A percentile compares a stretch with the other conserved stretches of the same genome.
phyloP scores from a whole-genome alignment of 1,140 invertebrate genomes.

The Lucilia cuprina region DNA sequence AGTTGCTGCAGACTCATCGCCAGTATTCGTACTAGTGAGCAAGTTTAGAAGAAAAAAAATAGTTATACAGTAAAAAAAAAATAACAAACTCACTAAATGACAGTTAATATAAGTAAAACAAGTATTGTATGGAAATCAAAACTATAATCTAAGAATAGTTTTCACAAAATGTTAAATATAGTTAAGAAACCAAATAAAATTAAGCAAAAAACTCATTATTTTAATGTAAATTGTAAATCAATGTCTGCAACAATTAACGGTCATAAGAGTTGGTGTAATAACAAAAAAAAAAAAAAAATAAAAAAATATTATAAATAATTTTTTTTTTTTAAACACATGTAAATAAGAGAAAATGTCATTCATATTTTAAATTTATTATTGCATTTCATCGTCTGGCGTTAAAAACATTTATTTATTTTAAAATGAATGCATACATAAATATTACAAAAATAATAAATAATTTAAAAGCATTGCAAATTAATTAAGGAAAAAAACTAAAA shows the following conservation, averaged over 20 bases:
- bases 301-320: background rate
- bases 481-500: no score
- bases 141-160: no score
- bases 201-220: background rate
- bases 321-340: background rate
- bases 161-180: background rate
- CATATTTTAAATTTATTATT: background rate
- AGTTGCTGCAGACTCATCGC: background rate
- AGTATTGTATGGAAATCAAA: background rate
- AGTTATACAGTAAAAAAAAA: background rate
- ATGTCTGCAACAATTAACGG: slow-evolving; percentile 1
- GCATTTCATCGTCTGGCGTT: background rate
- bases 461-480: no score
- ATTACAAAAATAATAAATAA: no score
- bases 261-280: background rate
- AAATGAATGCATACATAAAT: no score
- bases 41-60: background rate
- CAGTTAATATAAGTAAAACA: background rate
- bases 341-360: background rate
- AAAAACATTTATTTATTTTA: no score
- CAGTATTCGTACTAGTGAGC: background rate
- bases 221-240: background rate
- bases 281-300: background rate
- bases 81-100: background rate
- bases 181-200: background rate